phyloP scores from a whole-genome alignment of 2,113 vertebrate genomes.

The Odocoileus virginianus region DNA sequence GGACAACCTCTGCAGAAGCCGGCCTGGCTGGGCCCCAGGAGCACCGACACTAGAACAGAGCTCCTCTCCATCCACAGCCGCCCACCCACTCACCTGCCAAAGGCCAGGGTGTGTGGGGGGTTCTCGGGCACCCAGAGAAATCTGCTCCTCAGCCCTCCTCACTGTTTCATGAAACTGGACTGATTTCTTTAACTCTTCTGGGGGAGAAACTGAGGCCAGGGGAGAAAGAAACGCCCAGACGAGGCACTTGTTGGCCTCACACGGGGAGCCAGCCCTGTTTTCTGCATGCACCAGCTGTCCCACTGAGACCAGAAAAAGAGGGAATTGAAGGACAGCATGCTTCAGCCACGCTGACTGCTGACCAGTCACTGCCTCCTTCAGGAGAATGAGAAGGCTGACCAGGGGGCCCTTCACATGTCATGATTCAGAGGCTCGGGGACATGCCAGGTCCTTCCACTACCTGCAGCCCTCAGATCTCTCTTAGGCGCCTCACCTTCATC shows the following conservation, averaged over 20 bases:
- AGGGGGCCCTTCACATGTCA: background rate
- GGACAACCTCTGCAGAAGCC: constrained; percentile 31
- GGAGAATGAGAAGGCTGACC: background rate
- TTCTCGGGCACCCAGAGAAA: background rate
- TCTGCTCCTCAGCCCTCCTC: background rate
- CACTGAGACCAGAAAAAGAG: background rate
- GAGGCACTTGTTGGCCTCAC: background rate
- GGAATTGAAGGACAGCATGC: background rate
- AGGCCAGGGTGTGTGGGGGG: background rate
- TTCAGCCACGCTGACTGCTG: background rate
- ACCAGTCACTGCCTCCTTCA: background rate
- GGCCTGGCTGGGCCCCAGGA: constrained; percentile 8
- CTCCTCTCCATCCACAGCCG: background rate
- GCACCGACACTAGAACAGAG: background rate
- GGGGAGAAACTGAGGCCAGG: background rate
- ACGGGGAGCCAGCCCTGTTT: background rate
- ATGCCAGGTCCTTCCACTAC: background rate
- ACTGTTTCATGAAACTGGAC: background rate
- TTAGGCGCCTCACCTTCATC: background rate
- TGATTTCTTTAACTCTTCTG: background rate
- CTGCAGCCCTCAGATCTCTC: background rate
- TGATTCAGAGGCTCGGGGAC: background rate
- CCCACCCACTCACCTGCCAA: background rate
- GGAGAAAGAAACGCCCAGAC: background rate
- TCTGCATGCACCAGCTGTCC: background rate